Evolutionary conservation across 2,113 vertebrate genomes (phyloP).

Genomic region (Channa maculata): DNA sequence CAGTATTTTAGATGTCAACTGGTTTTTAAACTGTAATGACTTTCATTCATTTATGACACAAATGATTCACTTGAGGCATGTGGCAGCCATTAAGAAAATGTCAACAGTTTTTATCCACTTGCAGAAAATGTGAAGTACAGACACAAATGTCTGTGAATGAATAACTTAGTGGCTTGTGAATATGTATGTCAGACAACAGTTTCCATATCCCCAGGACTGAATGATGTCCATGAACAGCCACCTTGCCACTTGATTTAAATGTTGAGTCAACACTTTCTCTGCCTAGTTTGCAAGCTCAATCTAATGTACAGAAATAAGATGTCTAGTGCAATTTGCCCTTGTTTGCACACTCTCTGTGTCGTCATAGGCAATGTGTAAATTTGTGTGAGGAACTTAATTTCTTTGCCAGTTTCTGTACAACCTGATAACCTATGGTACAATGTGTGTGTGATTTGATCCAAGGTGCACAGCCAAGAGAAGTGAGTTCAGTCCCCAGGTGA

Average conservation of each 20-base stretch:
- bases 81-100: slow-evolving; percentile 11
- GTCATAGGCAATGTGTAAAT: too few relatives aligned
- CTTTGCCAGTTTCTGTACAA: too few relatives aligned
- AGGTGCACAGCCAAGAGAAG: too few relatives aligned
- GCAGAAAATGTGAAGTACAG: slow-evolving; percentile 1
- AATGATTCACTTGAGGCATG: slow-evolving; percentile 1
- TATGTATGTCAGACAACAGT: slow-evolving; percentile 23
- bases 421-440: too few relatives aligned
- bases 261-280: not conserved
- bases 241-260: slow-evolving; percentile 5
- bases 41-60: slow-evolving; percentile 31
- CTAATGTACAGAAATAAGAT: too few relatives aligned
- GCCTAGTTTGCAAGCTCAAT: too few relatives aligned
- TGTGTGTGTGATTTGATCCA: too few relatives aligned
- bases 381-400: too few relatives aligned
- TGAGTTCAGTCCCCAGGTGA: too few relatives aligned
- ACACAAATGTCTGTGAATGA: slow-evolving; percentile 3
- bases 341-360: too few relatives aligned
- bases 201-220: slow-evolving; percentile 18
- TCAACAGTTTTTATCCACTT: slow-evolving; percentile 7
- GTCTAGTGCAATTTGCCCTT: too few relatives aligned
- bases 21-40: slow-evolving; percentile 10
- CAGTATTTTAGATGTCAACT: not conserved
- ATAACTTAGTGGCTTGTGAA: slow-evolving; percentile 21
- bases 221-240: slow-evolving; percentile 20